A percentile compares a stretch with the other conserved stretches of the same genome.
Evolutionary conservation across 35 echinoderm and acorn worm genomes (phyloP).

Genomic region (Amphiura filiformis): DNA sequence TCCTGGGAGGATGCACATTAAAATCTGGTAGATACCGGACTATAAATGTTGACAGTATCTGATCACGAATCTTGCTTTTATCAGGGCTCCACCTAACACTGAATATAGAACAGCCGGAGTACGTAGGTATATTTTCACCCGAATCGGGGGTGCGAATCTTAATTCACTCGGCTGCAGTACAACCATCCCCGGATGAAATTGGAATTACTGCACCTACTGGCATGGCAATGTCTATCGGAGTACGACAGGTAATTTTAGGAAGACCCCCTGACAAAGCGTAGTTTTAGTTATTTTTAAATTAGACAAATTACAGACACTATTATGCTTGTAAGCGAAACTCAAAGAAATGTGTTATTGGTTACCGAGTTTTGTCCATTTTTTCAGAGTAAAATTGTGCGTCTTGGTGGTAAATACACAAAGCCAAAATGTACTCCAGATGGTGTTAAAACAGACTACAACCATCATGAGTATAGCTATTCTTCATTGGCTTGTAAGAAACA

Average conservation of each 20-base stretch:
- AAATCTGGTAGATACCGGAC: too few relatives aligned
- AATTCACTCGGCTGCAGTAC: conserved; percentile 9
- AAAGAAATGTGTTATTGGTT: not conserved
- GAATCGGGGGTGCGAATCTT: conserved; percentile 46
- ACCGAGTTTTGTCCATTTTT: not conserved
- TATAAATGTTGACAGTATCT: too few relatives aligned
- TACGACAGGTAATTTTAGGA: conserved; percentile 37
- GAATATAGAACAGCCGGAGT: conserved; percentile 67
- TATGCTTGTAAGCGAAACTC: not conserved
- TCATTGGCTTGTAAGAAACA: not conserved
- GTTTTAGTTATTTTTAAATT: not conserved
- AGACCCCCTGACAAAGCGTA: not conserved
- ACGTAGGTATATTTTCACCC: conserved; percentile 57
- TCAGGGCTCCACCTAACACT: conserved; percentile 66
- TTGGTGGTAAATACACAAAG: too few relatives aligned
- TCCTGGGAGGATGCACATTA: too few relatives aligned
- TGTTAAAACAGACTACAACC: not conserved
- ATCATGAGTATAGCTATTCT: not conserved
- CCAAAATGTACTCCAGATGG: not conserved
- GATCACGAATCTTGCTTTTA: too few relatives aligned
- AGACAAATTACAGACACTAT: not conserved
- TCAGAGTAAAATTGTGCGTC: conserved; percentile 18
- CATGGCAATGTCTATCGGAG: conserved; percentile 51
- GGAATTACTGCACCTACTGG: conserved; percentile 47
- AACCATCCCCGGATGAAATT: conserved; percentile 44